Percentiles rank a stretch among this genome's conserved stretches.
phyloP scores from a whole-genome alignment of 2,888 invertebrate genomes.

The Heliconius sara region DNA sequence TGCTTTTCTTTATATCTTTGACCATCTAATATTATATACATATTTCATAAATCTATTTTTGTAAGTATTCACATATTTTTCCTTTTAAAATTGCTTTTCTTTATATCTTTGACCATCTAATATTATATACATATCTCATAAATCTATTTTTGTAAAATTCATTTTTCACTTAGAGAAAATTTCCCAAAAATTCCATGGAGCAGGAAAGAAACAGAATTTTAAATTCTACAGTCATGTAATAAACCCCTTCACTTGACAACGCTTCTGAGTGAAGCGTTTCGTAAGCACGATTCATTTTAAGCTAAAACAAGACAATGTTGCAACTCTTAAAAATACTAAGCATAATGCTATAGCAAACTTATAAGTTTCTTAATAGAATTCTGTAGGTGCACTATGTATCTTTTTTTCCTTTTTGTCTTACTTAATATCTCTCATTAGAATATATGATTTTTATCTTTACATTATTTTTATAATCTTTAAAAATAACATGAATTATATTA shows the following conservation, averaged over 20 bases:
- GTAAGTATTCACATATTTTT: background rate
- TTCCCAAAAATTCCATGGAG: background rate
- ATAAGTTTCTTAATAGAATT: background rate
- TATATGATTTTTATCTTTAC: no score
- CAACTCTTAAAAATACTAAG: background rate
- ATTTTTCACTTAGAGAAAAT: background rate
- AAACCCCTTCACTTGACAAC: background rate
- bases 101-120: background rate
- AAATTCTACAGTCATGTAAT: background rate
- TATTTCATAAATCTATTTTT: no score
- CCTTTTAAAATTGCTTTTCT: background rate
- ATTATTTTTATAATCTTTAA: no score
- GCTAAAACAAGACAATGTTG: background rate
- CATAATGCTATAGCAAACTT: no score
- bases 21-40: background rate
- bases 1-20: background rate
- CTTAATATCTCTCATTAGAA: no score
- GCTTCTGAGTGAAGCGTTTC: constrained; percentile 5
- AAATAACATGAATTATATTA: no score
- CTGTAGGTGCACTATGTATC: background rate
- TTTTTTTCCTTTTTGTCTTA: no score
- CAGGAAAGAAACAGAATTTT: background rate
- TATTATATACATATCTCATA: background rate
- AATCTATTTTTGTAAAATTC: background rate
- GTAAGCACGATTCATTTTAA: background rate